phyloP scores from a whole-genome alignment of 2,797 vertebrate genomes.

The Pangasius macronema region DNA sequence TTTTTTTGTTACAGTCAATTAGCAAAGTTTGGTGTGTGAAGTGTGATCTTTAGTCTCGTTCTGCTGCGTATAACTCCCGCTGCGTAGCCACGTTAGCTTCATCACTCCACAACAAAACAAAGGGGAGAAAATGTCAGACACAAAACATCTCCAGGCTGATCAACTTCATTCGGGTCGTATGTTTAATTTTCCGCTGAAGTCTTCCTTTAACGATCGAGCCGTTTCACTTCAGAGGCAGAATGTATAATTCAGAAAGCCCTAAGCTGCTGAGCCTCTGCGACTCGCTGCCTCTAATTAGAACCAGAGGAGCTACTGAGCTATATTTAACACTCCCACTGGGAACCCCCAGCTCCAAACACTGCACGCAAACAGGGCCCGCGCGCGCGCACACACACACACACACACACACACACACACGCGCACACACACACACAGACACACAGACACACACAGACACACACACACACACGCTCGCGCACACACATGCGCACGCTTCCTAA shows the following conservation, averaged over 20 bases:
- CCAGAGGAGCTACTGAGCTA: conserved; percentile 50
- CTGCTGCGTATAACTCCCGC: not conserved
- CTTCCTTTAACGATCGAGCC: not conserved
- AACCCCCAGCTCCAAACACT: conserved; percentile 17
- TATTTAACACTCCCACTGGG: conserved; percentile 41
- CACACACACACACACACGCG: not conserved
- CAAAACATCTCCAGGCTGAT: not conserved
- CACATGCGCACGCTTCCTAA: not conserved
- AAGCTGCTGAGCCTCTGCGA: conserved; percentile 5
- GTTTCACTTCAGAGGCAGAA: conserved; percentile 1
- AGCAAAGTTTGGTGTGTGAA: not conserved
- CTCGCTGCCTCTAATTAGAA: conserved; percentile 37
- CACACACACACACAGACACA: not conserved
- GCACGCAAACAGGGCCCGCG: not conserved
- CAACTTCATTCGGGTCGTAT: not conserved
- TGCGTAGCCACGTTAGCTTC: not conserved
- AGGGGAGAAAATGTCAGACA: not conserved
- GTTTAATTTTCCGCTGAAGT: conserved; percentile 27
- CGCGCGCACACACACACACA: not conserved
- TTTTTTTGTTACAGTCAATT: not conserved
- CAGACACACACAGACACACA: not conserved
- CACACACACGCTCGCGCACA: not conserved
- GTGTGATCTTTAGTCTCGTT: not conserved
- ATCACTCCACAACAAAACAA: not conserved
- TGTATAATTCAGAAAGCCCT: not conserved